phyloP scores from a whole-genome alignment of 1,140 invertebrate species.

The Pogonus chalceus region DNA sequence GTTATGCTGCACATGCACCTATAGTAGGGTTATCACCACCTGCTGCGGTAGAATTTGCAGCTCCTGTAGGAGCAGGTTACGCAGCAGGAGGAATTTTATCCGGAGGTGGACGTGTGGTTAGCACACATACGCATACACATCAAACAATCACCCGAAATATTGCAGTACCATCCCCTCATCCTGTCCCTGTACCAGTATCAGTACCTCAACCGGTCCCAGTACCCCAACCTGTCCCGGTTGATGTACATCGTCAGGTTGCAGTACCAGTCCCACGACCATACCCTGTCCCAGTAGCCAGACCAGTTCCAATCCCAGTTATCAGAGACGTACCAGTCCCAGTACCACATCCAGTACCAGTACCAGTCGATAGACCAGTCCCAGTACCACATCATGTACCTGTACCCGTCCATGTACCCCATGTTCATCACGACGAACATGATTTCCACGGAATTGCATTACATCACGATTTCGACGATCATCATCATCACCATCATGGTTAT shows the following conservation, averaged over 20 bases:
- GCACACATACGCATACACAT: not conserved
- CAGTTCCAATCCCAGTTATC: conserved; percentile 20
- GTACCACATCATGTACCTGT: conserved; percentile 26
- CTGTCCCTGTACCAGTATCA: conserved; percentile 1
- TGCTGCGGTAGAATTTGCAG: too few species aligned
- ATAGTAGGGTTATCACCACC: too few species aligned
- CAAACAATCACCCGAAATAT: not conserved
- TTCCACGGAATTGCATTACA: too few species aligned
- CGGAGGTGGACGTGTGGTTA: too few species aligned
- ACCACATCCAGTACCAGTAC: conserved; percentile 30
- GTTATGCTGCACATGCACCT: too few species aligned
- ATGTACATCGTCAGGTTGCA: conserved; percentile 18
- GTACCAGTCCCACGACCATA: conserved; percentile 37
- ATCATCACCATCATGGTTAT: conserved; percentile 9
- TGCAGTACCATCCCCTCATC: not conserved
- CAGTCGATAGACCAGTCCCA: conserved; percentile 30
- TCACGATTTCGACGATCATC: too few species aligned
- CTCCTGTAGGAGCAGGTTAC: too few species aligned
- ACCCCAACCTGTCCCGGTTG: conserved; percentile 13
- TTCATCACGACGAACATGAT: conserved; percentile 29
- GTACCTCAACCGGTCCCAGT: not conserved
- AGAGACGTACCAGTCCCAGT: conserved; percentile 19
- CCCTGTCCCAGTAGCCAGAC: conserved; percentile 34
- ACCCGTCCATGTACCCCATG: conserved; percentile 18
- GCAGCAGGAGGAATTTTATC: too few species aligned